Evolutionary conservation across 2,888 invertebrate species (phyloP).

Genomic region (Monochamus alternatus): DNA sequence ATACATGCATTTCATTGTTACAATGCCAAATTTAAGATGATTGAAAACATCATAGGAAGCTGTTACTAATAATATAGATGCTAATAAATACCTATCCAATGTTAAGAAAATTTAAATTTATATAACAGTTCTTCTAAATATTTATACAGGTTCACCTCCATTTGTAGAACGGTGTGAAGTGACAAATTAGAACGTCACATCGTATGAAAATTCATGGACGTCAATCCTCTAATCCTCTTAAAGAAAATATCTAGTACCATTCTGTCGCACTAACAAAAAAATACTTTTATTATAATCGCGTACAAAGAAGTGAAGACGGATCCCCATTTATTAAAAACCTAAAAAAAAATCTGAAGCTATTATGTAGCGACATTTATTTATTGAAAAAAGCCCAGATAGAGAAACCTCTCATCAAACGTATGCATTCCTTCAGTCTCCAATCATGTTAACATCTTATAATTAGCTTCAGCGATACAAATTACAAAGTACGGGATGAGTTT

Average conservation of each 20-base stretch:
- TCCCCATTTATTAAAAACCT: constrained; percentile 16
- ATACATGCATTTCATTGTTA: no score
- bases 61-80: no score
- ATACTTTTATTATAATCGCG: constrained; percentile 9
- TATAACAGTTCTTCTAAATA: no score
- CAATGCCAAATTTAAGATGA: no score
- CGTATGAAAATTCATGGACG: no score
- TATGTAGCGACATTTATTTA: constrained; percentile 59
- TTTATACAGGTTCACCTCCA: no score
- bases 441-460: constrained; percentile 67
- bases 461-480: constrained; percentile 71
- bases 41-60: no score
- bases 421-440: constrained; percentile 58
- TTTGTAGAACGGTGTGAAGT: no score
- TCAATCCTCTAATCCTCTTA: background rate
- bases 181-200: no score
- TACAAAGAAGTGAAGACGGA: constrained; percentile 22
- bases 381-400: constrained; percentile 58
- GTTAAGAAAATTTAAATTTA: no score
- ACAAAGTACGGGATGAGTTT: constrained; percentile 70
- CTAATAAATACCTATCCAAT: no score
- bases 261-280: background rate
- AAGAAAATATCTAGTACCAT: background rate
- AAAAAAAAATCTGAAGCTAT: constrained; percentile 25
- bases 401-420: constrained; percentile 64